Percentiles rank a stretch among this genome's conserved stretches.
Evolutionary conservation across 2,888 invertebrate species (phyloP).

Genomic region (Aphelenchoides bicaudatus): DNA sequence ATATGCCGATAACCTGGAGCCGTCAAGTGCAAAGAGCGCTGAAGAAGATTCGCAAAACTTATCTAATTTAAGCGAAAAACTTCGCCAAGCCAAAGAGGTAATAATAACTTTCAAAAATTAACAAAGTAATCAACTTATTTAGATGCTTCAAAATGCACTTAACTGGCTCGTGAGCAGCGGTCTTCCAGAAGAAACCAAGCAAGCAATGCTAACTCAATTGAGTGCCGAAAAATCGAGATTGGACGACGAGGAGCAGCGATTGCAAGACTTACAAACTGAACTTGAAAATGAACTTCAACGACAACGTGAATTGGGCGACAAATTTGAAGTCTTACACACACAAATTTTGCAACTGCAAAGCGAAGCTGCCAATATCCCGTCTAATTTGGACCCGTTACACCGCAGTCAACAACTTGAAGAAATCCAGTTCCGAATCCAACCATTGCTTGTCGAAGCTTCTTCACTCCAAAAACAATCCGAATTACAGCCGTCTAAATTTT

Average conservation of each 20-base stretch:
- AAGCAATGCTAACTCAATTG: not conserved
- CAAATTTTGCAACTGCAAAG: constrained; percentile 3
- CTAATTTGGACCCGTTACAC: not conserved
- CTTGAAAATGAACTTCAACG: constrained; percentile 6
- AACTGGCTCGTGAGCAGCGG: constrained; percentile 2
- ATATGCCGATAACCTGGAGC: not conserved
- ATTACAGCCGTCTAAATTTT: no score
- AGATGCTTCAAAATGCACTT: not conserved
- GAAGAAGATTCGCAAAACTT: not conserved
- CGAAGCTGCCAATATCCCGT: not conserved
- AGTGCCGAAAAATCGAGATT: constrained; percentile 13
- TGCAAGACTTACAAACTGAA: constrained; percentile 2
- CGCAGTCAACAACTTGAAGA: constrained; percentile 5
- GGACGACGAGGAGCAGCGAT: constrained; percentile 23
- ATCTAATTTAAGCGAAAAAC: not conserved
- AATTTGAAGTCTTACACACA: not conserved
- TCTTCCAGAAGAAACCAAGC: not conserved
- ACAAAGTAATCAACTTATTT: no score
- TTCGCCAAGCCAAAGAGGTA: no score
- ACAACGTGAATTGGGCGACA: constrained; percentile 1
- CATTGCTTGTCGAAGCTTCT: constrained; percentile 1
- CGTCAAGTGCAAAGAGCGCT: not conserved
- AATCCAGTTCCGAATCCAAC: not conserved
- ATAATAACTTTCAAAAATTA: no score
- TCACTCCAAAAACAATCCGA: not conserved